Percentiles rank a stretch among this genome's conserved stretches.
Conservation (phyloP, 2,888 invertebrate species). For the Ophraella communa region DNA sequence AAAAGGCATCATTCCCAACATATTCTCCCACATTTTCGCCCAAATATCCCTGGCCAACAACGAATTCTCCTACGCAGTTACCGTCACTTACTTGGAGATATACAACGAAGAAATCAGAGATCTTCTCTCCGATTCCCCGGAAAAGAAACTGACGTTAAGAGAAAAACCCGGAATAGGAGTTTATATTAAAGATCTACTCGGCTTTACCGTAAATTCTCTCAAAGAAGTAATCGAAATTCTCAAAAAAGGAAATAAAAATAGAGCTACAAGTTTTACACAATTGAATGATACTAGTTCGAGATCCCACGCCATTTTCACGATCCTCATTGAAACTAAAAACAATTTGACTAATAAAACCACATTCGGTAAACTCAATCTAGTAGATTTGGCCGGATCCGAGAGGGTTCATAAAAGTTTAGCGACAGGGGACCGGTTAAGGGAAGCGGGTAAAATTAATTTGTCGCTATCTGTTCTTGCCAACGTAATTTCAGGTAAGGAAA, state of each 20-base stretch:
- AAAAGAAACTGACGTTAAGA: conserved; percentile 82
- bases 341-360: conserved; percentile 77
- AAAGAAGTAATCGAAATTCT: conserved; percentile 94
- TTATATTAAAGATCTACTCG: conserved; percentile 93
- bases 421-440: conserved; percentile 85
- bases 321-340: conserved; percentile 92
- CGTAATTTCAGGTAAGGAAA: conserved; percentile 75
- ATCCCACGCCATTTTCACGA: conserved; percentile 97
- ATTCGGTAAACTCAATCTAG: conserved; percentile 93
- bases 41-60: conserved; percentile 86
- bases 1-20: conserved; percentile 94
- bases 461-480: conserved; percentile 95
- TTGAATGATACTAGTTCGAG: conserved; percentile 95
- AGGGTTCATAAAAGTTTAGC: conserved; percentile 96
- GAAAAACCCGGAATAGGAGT: conserved; percentile 95
- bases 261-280: conserved; percentile 78
- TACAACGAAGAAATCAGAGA: conserved; percentile 98
- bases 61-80: conserved; percentile 85
- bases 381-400: conserved; percentile 95
- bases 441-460: conserved; percentile 95
- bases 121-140: conserved; percentile 71
- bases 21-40: conserved; percentile 96
- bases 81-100: conserved; percentile 96
- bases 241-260: conserved; percentile 91
- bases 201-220: conserved; percentile 94